phyloP scores from a whole-genome alignment of 2,113 vertebrate species.

The Cricetomys ansorgei region DNA sequence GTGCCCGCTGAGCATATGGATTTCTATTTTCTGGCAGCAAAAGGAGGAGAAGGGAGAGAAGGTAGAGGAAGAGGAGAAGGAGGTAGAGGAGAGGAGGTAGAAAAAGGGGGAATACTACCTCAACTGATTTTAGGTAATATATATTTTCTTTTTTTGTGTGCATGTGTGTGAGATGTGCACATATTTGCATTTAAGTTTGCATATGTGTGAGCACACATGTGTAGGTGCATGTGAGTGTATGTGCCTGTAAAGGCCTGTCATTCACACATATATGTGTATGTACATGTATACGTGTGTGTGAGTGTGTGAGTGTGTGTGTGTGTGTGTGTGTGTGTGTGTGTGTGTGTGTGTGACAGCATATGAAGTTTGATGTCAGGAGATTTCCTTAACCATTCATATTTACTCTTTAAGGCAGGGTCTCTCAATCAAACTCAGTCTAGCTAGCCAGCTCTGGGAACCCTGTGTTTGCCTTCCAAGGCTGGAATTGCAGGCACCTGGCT shows the following conservation, averaged over 20 bases:
- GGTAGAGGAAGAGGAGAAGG: no score
- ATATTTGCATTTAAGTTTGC: no score
- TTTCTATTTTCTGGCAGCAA: neutral
- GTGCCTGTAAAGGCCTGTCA: no score
- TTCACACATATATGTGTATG: no score
- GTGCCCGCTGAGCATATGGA: fast-evolving
- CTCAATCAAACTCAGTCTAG: neutral
- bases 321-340: neutral
- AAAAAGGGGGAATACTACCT: neutral
- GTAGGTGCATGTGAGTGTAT: no score
- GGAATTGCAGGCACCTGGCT: neutral
- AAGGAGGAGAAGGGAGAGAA: neutral
- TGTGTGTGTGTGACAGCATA: neutral
- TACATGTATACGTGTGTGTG: neutral
- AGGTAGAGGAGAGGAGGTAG: neutral
- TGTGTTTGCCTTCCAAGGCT: neutral
- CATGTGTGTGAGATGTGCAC: neutral
- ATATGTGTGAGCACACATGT: no score
- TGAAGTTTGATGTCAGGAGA: neutral
- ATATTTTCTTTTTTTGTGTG: neutral
- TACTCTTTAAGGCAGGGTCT: neutral
- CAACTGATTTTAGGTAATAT: neutral
- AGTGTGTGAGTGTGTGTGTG: neutral
- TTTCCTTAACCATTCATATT: neutral
- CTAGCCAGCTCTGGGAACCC: neutral